Base-by-base conservation (phyloP, 1,140 invertebrate genomes). In the Colletes gigas region DNA sequence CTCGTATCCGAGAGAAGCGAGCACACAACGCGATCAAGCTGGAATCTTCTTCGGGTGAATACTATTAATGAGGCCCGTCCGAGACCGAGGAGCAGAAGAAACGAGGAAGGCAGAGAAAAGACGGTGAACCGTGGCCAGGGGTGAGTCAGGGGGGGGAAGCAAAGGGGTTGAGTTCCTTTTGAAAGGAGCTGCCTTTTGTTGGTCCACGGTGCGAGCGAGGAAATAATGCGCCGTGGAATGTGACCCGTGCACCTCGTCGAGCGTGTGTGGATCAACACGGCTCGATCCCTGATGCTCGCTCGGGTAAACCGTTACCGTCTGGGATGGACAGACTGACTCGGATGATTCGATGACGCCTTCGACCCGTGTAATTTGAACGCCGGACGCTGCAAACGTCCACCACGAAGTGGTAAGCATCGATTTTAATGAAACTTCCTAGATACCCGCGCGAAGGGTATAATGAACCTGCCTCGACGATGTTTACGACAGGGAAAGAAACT, bases 211-310 rank as follows among this genome's bases (percentile, higher is more conserved):
- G 86, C 81, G 88, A 87, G 88, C 85, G 81, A 90, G 91, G 89
- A 93, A 92, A 93, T 93, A 93, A 93, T 93, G 90, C 92, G 68
- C 78, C 50, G 30, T 89, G 92, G 93, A 93, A 93, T 93, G 92
- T 93, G 92, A 93, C 92, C 92, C 91, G 88, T 91, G 90, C 90
- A 92, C 90, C 89, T 91, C 89, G 57, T 55, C 71, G 47, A 57
- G 77, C 79, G 71, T 83, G 83, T 67, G 85, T 86, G 88, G 86
- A 91, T 92, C 89, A 88, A 91, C 90, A 87, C 81, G 84, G 30
- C 82, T 87, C 85, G 80, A 87, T 83, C 39, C 39, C 17, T 66
- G 75, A 72, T 83, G 59, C 81, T 14, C 76, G 52, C 47, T 39
- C 62, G 60, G 41, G 50, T 15, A 60, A 71, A 85, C 63, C 69